Base-by-base conservation (phyloP, 2,797 vertebrate genomes). In the Poecilia gillii region DNA sequence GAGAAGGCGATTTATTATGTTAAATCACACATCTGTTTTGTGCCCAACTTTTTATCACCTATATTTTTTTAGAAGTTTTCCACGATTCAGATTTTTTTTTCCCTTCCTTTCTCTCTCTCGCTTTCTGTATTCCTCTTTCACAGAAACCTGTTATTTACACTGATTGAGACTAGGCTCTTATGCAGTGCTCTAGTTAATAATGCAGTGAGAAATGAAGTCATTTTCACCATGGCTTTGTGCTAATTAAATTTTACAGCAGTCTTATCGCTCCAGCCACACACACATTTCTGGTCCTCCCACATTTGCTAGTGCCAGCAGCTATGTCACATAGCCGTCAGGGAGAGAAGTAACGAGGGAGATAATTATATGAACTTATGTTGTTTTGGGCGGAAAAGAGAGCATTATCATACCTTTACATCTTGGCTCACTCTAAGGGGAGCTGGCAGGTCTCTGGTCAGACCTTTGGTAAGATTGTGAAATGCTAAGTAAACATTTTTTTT, bases 241-340 rank as follows among this genome's bases (percentile, higher is more conserved):
- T 96, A 97, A 97, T 97, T 96, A 95, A 95, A 97, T 96, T 96
- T 96, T 94, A 93, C 92, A 94, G 91, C 94, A 82, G 87, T 90
- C 94, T 97, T 97, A 97, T 97, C 96, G 86, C 93, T 83, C 82
- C 79, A 88, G 93, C 91, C 89, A 94, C 95, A 96, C 95, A 96
- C 94, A 92, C 94, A 91, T 94, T 91, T 91, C 31, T 83, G 92
- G 90, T 93, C 93, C 94, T 94, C 89, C 91, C 92, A 90, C 93
- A 89, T 95, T 95, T 90, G 92, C 89, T 87, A 90, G 90, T 64
- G 90, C 92, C 83, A 94, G 89, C 91, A 92, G 91, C 92, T 33
- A 85, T 87, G 87, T 89, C 87, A 90, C 89, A 88, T 72, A 3
- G 70, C 88, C 85, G 90, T 93, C 94, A 93, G 91, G 80, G 89